These are phyloP conservation scores for Phataginus tricuspis DNA, from an alignment of 2,797 vertebrate species.

Conservation along the genomic window DNA sequence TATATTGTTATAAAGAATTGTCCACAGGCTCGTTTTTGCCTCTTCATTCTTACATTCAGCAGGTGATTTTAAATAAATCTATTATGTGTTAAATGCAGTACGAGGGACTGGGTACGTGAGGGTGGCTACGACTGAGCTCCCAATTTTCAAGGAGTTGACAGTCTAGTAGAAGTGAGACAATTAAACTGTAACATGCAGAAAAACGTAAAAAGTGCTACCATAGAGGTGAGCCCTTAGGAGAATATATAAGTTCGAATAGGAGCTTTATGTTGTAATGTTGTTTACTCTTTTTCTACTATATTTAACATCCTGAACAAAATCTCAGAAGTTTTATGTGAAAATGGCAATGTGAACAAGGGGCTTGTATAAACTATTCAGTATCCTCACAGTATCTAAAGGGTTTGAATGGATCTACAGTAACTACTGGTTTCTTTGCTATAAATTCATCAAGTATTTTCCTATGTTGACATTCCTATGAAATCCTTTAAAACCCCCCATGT, in stretches of 20 bases:
- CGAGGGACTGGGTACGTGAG: not conserved
- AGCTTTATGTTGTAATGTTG: not conserved
- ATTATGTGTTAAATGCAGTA: not conserved
- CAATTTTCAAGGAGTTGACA: not conserved
- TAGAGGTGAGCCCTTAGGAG: not conserved
- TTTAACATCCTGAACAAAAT: conserved; percentile 32
- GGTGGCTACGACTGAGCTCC: not conserved
- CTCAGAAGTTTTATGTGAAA: not conserved
- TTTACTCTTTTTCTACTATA: not conserved
- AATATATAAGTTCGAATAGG: not conserved
- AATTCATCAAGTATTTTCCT: conserved; percentile 3
- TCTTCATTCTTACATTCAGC: not conserved
- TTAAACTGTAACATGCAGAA: not conserved
- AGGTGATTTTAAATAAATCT: not conserved
- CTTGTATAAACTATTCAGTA: not conserved
- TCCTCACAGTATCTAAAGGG: not conserved
- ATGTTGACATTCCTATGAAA: conserved; percentile 20
- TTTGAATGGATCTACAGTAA: not conserved
- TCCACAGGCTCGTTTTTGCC: not conserved
- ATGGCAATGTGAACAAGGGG: not conserved
- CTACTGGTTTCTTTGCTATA: not conserved
- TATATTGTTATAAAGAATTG: not conserved
- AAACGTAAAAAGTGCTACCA: not conserved
- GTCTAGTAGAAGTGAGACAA: not conserved
- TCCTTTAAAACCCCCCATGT: not conserved